These are phyloP conservation scores for Drosophila sucinea DNA, from an alignment of 1,140 invertebrate species.

Conservation along the genomic window DNA sequence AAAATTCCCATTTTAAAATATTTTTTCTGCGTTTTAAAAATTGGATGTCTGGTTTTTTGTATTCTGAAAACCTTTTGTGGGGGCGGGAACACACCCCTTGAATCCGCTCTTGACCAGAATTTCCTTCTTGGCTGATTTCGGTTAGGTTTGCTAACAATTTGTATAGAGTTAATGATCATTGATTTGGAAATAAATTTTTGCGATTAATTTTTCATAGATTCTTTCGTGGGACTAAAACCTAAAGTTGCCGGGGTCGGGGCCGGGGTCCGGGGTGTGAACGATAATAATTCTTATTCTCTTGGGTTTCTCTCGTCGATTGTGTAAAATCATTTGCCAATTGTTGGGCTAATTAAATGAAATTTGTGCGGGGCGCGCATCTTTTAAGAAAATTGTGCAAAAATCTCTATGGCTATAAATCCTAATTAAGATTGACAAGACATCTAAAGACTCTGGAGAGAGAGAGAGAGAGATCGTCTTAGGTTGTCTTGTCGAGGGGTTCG, in stretches of 20 bases:
- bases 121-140: too few relatives aligned
- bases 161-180: too few relatives aligned
- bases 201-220: background rate
- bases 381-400: conserved; percentile 15
- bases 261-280: conserved; percentile 30
- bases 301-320: conserved; percentile 42
- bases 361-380: conserved; percentile 17
- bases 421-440: conserved; percentile 74
- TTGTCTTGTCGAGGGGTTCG: conserved; percentile 2
- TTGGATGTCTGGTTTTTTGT: too few relatives aligned
- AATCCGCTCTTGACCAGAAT: too few relatives aligned
- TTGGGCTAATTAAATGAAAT: conserved; percentile 66
- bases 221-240: background rate
- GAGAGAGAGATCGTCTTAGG: conserved; percentile 22
- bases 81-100: too few relatives aligned
- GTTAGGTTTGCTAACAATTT: too few relatives aligned
- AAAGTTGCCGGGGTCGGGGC: background rate
- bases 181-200: background rate
- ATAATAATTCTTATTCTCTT: conserved; percentile 55
- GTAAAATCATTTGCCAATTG: conserved; percentile 75
- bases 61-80: too few relatives aligned
- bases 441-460: conserved; percentile 2
- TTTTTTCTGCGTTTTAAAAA: too few relatives aligned
- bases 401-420: conserved; percentile 69
- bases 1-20: too few relatives aligned